Conservation (phyloP, 1,140 invertebrate genomes). For the Drosophila nasuta region DNA sequence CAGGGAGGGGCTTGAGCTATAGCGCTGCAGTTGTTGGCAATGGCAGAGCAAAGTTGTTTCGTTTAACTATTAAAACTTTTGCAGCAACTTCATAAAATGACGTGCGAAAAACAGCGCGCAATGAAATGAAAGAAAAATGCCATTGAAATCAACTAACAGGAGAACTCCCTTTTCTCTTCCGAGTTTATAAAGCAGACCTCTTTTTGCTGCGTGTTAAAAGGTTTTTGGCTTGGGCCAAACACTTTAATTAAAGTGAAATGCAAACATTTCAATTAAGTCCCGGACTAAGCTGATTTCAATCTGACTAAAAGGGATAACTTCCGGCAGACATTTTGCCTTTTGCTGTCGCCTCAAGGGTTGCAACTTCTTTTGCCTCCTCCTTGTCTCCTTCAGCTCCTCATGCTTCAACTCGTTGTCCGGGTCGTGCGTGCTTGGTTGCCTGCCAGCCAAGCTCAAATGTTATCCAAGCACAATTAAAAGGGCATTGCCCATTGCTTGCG, state of each 20-base stretch:
- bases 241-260: conserved; percentile 80
- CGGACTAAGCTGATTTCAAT: conserved; percentile 78
- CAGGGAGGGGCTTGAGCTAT: neutral
- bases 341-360: conserved; percentile 40
- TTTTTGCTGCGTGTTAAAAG: conserved; percentile 50
- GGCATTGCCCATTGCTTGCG: conserved; percentile 63
- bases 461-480: conserved; percentile 66
- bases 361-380: conserved; percentile 10
- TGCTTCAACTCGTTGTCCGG: neutral
- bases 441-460: conserved; percentile 50
- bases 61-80: conserved; percentile 78
- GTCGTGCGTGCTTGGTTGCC: conserved; percentile 41
- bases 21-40: conserved; percentile 21
- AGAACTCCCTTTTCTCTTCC: neutral
- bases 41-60: conserved; percentile 50
- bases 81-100: conserved; percentile 70
- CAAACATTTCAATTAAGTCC: conserved; percentile 78
- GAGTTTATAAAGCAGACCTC: conserved; percentile 4
- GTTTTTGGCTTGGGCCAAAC: conserved; percentile 60
- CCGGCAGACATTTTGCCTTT: conserved; percentile 63
- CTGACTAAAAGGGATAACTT: conserved; percentile 82
- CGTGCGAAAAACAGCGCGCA: conserved; percentile 63
- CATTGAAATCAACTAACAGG: conserved; percentile 33
- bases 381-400: conserved; percentile 5
- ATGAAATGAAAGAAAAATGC: conserved; percentile 62